These are phyloP conservation scores for Odontamblyopus rebecca DNA, from an alignment of 2,797 vertebrate genomes.

Conservation along the genomic window DNA sequence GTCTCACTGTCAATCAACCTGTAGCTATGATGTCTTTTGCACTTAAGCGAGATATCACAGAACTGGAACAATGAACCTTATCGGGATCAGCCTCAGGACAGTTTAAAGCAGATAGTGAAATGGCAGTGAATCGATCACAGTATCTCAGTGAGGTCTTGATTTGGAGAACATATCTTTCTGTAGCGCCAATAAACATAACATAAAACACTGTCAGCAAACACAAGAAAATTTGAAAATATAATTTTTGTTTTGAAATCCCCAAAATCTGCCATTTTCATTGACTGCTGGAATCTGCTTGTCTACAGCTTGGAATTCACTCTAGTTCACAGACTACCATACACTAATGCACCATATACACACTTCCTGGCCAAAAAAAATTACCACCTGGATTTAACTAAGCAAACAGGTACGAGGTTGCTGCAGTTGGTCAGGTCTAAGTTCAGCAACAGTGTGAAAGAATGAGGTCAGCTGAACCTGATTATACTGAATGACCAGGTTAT, in stretches of 20 bases:
- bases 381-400: too few relatives aligned
- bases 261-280: neutral
- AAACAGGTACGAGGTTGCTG: too few relatives aligned
- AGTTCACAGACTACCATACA: neutral
- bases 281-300: neutral
- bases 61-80: conserved; percentile 28
- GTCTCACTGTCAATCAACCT: conserved; percentile 45
- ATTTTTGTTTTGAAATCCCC: neutral
- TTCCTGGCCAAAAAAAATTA: too few relatives aligned
- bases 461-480: too few relatives aligned
- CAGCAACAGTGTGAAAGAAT: too few relatives aligned
- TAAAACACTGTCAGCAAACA: neutral
- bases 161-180: neutral
- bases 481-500: too few relatives aligned
- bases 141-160: neutral
- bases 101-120: conserved; percentile 29
- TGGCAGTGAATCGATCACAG: conserved; percentile 31
- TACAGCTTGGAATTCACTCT: neutral
- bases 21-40: conserved; percentile 15
- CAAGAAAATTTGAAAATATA: neutral
- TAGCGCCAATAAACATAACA: conserved; percentile 14
- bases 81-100: conserved; percentile 21
- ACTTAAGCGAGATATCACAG: conserved; percentile 39
- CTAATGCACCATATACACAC: too few relatives aligned
- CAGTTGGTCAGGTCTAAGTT: too few relatives aligned